A percentile compares a stretch with the other conserved stretches of the same genome.
Evolutionary conservation across 1,140 invertebrate genomes (phyloP).

Genomic region (Diuraphis noxia): DNA sequence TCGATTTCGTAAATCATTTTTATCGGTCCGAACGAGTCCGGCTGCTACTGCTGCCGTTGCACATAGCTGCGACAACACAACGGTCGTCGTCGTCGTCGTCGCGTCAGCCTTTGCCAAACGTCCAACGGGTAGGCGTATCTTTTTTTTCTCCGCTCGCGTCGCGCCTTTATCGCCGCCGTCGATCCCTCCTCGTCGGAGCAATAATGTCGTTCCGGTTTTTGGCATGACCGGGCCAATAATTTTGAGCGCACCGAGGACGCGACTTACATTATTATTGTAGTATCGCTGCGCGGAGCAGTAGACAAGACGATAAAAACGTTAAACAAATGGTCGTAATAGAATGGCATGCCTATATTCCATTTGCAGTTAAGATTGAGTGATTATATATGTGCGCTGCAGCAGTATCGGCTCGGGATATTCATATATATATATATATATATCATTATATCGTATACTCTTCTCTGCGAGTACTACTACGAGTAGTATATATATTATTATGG

Average conservation of each 20-base stretch:
- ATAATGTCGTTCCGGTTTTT: slow-evolving; percentile 34
- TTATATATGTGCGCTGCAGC: not conserved
- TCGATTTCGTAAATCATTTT: slow-evolving; percentile 49
- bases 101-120: slow-evolving; percentile 42
- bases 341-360: slow-evolving; percentile 13
- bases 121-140: slow-evolving; percentile 43
- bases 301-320: slow-evolving; percentile 35
- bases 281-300: not conserved
- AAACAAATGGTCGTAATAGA: slow-evolving; percentile 33
- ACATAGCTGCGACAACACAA: not conserved
- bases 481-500: not conserved
- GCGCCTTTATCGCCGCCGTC: not conserved
- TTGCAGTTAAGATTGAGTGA: slow-evolving; percentile 44
- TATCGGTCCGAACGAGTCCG: slow-evolving; percentile 23
- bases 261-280: not conserved
- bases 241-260: not conserved
- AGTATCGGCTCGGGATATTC: not conserved
- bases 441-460: not conserved
- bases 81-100: not conserved
- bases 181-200: not conserved
- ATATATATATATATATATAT: not conserved
- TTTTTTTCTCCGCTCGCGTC: not conserved
- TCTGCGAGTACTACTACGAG: not conserved
- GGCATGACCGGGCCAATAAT: slow-evolving; percentile 33
- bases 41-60: not conserved